Percentiles rank a stretch among this genome's conserved stretches.
Conservation (phyloP, 2,113 vertebrate genomes). For the Neomonachus schauinslandi region DNA sequence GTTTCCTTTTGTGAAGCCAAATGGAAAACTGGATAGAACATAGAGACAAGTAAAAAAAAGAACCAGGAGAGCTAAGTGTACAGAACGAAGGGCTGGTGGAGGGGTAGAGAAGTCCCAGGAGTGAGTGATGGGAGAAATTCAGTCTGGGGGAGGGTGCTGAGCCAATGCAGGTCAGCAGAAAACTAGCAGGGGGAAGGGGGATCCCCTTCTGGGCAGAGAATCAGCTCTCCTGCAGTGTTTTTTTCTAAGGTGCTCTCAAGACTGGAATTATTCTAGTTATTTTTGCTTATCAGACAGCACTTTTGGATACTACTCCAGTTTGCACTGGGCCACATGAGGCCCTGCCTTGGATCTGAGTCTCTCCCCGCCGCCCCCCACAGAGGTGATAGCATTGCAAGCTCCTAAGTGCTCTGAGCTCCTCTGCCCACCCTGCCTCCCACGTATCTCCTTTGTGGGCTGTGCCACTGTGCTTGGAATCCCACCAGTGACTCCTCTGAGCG, state of each 20-base stretch:
- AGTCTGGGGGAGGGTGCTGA: not conserved
- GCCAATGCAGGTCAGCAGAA: fast-evolving
- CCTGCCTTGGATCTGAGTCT: not conserved
- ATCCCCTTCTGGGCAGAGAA: not conserved
- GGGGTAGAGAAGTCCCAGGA: not conserved
- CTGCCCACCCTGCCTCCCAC: fast-evolving
- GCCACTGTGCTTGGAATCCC: not conserved
- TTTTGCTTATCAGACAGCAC: not conserved
- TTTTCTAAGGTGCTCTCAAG: not conserved
- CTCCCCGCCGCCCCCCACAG: not conserved
- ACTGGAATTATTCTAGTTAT: not conserved
- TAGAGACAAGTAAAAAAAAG: not conserved
- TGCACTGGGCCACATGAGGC: fast-evolving
- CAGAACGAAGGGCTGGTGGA: not conserved
- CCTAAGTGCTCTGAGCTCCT: too few species aligned
- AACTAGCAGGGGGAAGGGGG: too few species aligned
- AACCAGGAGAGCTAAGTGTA: not conserved
- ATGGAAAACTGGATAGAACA: not conserved
- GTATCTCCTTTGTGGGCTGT: not conserved
- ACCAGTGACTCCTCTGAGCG: not conserved
- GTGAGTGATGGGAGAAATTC: fast-evolving
- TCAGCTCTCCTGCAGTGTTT: not conserved
- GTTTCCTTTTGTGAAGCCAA: not conserved
- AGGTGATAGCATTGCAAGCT: not conserved
- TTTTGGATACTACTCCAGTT: not conserved